Evolutionary conservation across 2,113 vertebrate genomes (phyloP).

Genomic region (Delphinus delphis): DNA sequence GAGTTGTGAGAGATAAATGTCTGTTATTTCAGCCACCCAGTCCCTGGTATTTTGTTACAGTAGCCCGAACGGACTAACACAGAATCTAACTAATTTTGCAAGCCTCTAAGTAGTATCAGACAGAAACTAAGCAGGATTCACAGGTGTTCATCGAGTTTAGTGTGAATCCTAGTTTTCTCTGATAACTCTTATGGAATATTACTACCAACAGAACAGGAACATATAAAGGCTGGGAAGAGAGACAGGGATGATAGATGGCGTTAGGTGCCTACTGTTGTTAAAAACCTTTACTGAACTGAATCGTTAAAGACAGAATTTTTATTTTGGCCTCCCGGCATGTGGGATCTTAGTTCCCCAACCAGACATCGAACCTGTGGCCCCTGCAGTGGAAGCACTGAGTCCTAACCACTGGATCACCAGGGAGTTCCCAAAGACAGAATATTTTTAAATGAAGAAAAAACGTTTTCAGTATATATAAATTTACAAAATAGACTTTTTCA

Average conservation of each 20-base stretch:
- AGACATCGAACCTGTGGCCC: fast-evolving
- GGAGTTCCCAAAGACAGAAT: neutral
- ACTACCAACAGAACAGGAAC: neutral
- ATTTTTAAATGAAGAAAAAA: neutral
- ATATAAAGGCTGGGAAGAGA: neutral
- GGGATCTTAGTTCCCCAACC: neutral
- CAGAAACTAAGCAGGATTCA: neutral
- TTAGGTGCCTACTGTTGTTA: neutral
- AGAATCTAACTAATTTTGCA: neutral
- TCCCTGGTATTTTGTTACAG: neutral
- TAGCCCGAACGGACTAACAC: neutral
- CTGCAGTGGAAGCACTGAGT: neutral
- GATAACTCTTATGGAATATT: neutral
- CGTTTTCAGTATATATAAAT: neutral
- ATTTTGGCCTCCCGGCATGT: neutral
- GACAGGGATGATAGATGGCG: neutral
- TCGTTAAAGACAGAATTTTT: neutral
- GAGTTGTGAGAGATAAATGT: neutral
- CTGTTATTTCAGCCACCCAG: neutral
- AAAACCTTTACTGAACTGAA: neutral
- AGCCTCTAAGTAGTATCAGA: neutral
- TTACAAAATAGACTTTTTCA: neutral
- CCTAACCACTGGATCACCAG: neutral
- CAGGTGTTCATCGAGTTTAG: neutral
- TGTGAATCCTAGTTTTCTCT: neutral